Conservation (phyloP, 2,113 vertebrate genomes). For the Cololabis saira region DNA sequence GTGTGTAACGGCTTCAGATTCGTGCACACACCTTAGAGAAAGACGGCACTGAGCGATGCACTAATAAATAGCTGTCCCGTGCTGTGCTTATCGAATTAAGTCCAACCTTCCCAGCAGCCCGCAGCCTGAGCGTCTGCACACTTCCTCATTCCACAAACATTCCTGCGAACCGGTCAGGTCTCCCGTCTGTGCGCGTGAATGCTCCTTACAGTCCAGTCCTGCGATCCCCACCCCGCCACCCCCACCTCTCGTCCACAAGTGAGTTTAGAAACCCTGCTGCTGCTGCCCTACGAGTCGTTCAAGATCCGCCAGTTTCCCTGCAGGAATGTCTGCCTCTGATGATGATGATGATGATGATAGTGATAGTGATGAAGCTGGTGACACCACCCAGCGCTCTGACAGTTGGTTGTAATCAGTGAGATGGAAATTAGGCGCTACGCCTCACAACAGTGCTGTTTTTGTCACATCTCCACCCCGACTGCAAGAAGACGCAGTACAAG, state of each 20-base stretch:
- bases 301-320: not conserved
- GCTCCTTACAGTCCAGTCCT: constrained; percentile 13
- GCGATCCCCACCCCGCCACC: not conserved
- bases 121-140: constrained; percentile 5
- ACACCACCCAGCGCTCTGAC: constrained; percentile 10
- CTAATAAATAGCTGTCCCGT: constrained; percentile 36
- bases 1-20: too few species aligned
- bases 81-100: constrained; percentile 48
- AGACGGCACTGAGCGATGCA: constrained; percentile 25
- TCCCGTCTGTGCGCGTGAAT: constrained; percentile 13
- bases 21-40: too few species aligned
- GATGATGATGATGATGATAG: not conserved
- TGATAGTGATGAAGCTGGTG: not conserved
- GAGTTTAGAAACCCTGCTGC: too few species aligned
- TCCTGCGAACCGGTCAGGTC: constrained; percentile 58
- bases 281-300: too few species aligned
- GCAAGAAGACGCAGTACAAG: not conserved
- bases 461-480: not conserved
- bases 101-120: constrained; percentile 13
- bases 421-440: not conserved
- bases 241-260: not conserved
- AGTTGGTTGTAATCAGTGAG: constrained; percentile 3
- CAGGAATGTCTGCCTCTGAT: not conserved
- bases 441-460: constrained; percentile 6
- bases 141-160: constrained; percentile 78